A percentile compares a stretch with the other conserved stretches of the same genome.
phyloP scores from a whole-genome alignment of 1,140 invertebrate genomes.

The Nylanderia fulva region DNA sequence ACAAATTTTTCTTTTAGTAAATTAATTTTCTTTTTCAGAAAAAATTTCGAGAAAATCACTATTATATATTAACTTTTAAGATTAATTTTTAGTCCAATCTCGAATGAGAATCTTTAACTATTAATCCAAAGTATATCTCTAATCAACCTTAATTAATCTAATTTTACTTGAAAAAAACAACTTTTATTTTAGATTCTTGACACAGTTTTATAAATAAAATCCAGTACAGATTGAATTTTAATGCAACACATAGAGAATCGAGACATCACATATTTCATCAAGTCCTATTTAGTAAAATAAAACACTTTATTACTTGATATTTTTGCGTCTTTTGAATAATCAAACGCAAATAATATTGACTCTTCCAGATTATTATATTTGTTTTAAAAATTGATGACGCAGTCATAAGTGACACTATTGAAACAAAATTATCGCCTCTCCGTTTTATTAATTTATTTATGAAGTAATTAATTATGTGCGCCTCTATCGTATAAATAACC shows the following conservation, averaged over 20 bases:
- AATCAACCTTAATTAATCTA: too few species aligned
- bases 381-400: neutral
- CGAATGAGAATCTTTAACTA: neutral
- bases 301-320: slow-evolving; percentile 13
- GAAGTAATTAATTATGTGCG: slow-evolving; percentile 41
- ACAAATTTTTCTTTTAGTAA: neutral
- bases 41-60: neutral
- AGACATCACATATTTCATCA: neutral
- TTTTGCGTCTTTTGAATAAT: neutral
- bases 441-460: slow-evolving; percentile 28
- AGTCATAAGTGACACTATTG: neutral
- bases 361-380: neutral
- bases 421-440: neutral
- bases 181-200: neutral
- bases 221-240: neutral
- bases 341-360: neutral
- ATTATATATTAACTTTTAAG: neutral
- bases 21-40: neutral
- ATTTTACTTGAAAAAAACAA: too few species aligned
- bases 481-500: neutral
- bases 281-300: neutral
- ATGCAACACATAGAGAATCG: neutral
- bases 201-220: neutral
- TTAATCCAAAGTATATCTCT: neutral
- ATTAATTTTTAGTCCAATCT: neutral